These are phyloP conservation scores for Sus cebifrons DNA, from an alignment of 2,797 vertebrate species.

Conservation along the genomic window DNA sequence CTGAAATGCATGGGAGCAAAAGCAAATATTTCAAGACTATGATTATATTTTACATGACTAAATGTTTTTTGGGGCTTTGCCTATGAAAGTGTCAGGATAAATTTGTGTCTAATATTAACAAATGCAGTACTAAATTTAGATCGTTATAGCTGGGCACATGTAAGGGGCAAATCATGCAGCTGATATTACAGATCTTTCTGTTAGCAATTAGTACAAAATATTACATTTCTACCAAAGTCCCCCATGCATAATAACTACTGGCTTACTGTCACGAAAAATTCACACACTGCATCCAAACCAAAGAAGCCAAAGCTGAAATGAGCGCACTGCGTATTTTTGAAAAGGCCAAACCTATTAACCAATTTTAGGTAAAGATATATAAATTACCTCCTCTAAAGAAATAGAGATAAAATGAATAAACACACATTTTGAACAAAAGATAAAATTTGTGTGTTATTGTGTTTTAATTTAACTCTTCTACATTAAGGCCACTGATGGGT, in stretches of 20 bases:
- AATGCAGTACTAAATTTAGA: constrained; percentile 88
- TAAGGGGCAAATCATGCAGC: constrained; percentile 85
- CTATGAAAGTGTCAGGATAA: constrained; percentile 89
- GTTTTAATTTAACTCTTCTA: constrained; percentile 52
- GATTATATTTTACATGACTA: constrained; percentile 88
- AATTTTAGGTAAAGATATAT: constrained; percentile 68
- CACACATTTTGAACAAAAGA: constrained; percentile 25
- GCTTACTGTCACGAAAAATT: constrained; percentile 82
- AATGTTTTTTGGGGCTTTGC: constrained; percentile 85
- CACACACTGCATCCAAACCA: constrained; percentile 66
- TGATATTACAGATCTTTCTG: constrained; percentile 80
- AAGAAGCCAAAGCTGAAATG: constrained; percentile 70
- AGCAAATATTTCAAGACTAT: constrained; percentile 86
- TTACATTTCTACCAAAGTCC: constrained; percentile 72
- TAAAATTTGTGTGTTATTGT: background rate
- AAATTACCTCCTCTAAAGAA: constrained; percentile 47
- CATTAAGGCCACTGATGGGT: background rate
- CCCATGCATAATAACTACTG: constrained; percentile 78
- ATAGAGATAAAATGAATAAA: constrained; percentile 35
- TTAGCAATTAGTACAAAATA: constrained; percentile 86
- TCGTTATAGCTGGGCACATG: constrained; percentile 81
- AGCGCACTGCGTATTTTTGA: constrained; percentile 18
- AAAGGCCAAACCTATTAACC: constrained; percentile 71
- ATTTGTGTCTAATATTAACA: constrained; percentile 88
- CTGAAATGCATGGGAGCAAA: constrained; percentile 75